These are phyloP conservation scores for Tetrax tetrax DNA, from an alignment of 2,113 vertebrate species.

Conservation along the genomic window DNA sequence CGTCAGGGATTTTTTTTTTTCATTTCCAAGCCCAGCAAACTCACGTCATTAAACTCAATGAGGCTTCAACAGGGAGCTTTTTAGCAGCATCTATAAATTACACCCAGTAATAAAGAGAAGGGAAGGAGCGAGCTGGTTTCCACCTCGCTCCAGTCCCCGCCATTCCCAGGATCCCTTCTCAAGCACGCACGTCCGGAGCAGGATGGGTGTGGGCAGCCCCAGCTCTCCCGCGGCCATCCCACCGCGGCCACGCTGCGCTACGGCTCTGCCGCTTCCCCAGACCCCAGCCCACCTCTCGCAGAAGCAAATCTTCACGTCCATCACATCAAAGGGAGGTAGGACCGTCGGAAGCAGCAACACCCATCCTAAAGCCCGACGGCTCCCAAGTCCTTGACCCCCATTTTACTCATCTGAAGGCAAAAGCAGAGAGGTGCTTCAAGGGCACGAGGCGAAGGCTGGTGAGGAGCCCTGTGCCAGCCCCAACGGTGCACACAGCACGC, in stretches of 20 bases:
- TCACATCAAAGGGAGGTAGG: accelerated
- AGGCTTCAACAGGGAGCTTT: slow-evolving; percentile 16
- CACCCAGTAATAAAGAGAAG: not conserved
- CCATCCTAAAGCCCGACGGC: accelerated
- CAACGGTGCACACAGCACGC: accelerated
- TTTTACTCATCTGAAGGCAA: accelerated
- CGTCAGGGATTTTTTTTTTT: not conserved
- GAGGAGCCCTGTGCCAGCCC: not conserved
- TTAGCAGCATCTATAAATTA: not conserved
- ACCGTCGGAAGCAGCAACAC: not conserved
- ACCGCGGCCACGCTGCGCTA: accelerated
- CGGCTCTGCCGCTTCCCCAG: not conserved
- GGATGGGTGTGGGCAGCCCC: no score
- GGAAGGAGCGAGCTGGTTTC: not conserved
- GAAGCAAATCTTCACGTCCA: not conserved
- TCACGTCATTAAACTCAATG: slow-evolving; percentile 30
- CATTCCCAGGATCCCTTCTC: not conserved
- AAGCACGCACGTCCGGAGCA: not conserved
- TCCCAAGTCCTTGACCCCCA: not conserved
- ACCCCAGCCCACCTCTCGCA: not conserved
- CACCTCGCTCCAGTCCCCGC: not conserved
- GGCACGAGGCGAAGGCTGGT: accelerated
- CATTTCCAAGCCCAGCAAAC: not conserved
- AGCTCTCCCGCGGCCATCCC: not conserved
- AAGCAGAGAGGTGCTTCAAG: not conserved